Evolutionary conservation across 2,888 invertebrate genomes (phyloP), one percentile per base, ranked within the genome.

Genomic region (Arge pagana): DNA sequence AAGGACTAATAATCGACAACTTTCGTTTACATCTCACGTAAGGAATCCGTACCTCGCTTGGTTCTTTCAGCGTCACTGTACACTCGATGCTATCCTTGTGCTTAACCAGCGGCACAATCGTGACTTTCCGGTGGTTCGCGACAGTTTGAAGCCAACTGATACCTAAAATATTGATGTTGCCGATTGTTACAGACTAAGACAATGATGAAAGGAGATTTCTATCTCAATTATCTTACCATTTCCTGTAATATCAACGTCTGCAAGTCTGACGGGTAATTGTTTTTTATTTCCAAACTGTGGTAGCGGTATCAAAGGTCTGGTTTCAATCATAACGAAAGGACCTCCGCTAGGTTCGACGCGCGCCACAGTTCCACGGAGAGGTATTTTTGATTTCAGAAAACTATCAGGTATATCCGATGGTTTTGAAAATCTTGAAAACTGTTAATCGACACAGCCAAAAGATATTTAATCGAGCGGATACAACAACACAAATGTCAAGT

Each of bases 361-460:
- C 2, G 68, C 75, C 39, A 82, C 82, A 10, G 68, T 71, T 4
- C 84, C 85, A 60, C 73, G 75, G 40, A 85, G 70, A 1, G 79
- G 74, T 61, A 81, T 78, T 72, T 80, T 80, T 13, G 77, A 77
- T 57, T 70, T 76, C 58, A 85, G 72, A 60, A 85, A 85, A 61
- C 80, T 80, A 30, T 78, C 77, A 53, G 85, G 85, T 63, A 85
- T 77, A 69, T 82, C 80, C 19, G 74, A 74, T 11, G 83, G 82
- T 64, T 80, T 83, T 26, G 80, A 81, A 68, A 84, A 85, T 75
- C 83, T 85, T 71, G 83, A 81, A 68, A 85, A 80, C 85, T 85
- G 68, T 59, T 61, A 67, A 64, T n/a, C n/a, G n/a, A n/a, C n/a
- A n/a, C n/a, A n/a, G n/a, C n/a, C n/a, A n/a, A n/a, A n/a, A n/a